phyloP scores from a whole-genome alignment of 2,888 invertebrate genomes.

The Drosophila helvetica region DNA sequence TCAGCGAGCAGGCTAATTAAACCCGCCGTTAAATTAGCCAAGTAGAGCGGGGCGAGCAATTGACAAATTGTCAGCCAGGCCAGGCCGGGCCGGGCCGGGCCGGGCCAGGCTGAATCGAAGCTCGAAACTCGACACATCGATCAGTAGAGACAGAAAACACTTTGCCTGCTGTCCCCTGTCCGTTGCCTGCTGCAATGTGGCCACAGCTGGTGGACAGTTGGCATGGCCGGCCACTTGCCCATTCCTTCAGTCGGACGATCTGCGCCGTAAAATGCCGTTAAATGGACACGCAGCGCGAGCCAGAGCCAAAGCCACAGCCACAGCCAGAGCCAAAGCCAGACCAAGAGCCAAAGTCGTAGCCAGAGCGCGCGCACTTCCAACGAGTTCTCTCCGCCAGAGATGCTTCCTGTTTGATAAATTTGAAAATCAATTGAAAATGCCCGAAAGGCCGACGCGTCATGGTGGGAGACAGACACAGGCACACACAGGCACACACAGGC shows the following conservation, averaged over 20 bases:
- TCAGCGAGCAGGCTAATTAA: constrained; percentile 35
- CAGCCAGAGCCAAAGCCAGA: constrained; percentile 7
- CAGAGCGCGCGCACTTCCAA: constrained; percentile 39
- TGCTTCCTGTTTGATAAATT: constrained; percentile 78
- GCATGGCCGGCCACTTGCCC: background rate
- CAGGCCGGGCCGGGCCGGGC: constrained; percentile 9
- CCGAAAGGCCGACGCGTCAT: constrained; percentile 70
- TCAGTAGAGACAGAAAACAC: constrained; percentile 50
- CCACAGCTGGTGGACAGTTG: constrained; percentile 34
- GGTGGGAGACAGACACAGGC: constrained; percentile 31
- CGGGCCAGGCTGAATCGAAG: constrained; percentile 1
- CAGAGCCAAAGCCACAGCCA: constrained; percentile 33
- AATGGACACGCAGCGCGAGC: constrained; percentile 54
- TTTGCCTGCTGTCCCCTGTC: constrained; percentile 36
- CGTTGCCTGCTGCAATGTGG: constrained; percentile 16
- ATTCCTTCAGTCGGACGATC: constrained; percentile 9
- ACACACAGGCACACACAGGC: constrained; percentile 3
- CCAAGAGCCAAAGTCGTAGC: constrained; percentile 14
- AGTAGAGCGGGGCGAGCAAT: constrained; percentile 41
- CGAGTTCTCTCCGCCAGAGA: constrained; percentile 62
- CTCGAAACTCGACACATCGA: constrained; percentile 41
- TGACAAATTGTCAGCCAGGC: constrained; percentile 45
- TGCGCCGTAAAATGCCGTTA: constrained; percentile 62
- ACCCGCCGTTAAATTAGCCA: constrained; percentile 49
- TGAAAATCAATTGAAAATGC: constrained; percentile 74